These are phyloP conservation scores for Silurus glanis DNA, from an alignment of 2,113 vertebrate species.

Conservation along the genomic window DNA sequence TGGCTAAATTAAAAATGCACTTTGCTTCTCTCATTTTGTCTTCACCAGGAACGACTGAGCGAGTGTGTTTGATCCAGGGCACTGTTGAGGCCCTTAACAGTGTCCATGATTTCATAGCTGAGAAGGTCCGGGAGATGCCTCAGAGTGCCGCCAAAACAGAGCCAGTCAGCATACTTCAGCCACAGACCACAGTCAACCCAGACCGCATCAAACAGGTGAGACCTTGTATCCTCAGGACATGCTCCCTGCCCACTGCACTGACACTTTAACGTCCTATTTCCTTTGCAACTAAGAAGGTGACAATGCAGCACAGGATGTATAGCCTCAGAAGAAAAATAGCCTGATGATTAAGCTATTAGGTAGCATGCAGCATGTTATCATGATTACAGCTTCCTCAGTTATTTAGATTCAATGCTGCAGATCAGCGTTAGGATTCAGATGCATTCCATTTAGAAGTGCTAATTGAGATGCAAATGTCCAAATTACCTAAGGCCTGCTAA, in stretches of 20 bases:
- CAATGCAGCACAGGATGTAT: background rate
- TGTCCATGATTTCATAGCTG: constrained; percentile 90
- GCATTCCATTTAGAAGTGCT: background rate
- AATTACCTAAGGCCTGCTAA: background rate
- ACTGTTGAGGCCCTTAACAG: constrained; percentile 88
- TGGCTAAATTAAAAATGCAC: constrained; percentile 41
- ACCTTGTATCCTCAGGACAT: background rate
- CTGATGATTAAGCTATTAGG: background rate
- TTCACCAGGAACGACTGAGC: constrained; percentile 86
- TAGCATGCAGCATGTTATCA: background rate
- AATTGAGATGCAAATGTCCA: background rate
- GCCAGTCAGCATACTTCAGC: constrained; percentile 87
- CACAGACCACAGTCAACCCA: constrained; percentile 91
- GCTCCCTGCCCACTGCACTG: background rate
- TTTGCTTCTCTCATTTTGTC: constrained; percentile 32
- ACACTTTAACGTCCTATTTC: constrained; percentile 28
- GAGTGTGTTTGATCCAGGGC: constrained; percentile 90
- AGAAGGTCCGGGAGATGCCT: constrained; percentile 92
- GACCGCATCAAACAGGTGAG: constrained; percentile 92
- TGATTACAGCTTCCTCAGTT: constrained; percentile 1
- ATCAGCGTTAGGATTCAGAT: constrained; percentile 15
- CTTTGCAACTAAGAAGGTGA: background rate
- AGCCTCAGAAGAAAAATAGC: background rate
- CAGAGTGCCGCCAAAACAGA: constrained; percentile 88
- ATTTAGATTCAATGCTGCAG: background rate